These are phyloP conservation scores for Bellardia bayeri DNA, from an alignment of 2,888 invertebrate genomes.

Conservation along the genomic window DNA sequence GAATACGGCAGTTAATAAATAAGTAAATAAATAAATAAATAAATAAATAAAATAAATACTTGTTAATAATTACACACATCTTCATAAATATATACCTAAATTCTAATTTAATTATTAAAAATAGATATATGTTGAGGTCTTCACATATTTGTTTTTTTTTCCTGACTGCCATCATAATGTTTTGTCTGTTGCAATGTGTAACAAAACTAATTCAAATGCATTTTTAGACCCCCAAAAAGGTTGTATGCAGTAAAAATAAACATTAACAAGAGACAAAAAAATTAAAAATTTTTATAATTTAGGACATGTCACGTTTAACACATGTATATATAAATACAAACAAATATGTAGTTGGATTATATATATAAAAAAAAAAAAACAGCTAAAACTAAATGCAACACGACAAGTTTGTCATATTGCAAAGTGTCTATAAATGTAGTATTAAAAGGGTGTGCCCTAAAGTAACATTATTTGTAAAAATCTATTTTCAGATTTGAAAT, in stretches of 20 bases:
- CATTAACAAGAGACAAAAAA: neutral
- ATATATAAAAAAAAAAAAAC: constrained; percentile 19
- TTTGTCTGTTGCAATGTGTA: constrained; percentile 29
- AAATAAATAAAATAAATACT: too few relatives aligned
- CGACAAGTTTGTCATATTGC: constrained; percentile 67
- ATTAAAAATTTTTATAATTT: constrained; percentile 51
- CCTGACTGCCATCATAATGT: neutral
- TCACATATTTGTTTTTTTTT: neutral
- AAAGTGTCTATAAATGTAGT: constrained; percentile 30
- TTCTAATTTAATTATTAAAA: too few relatives aligned
- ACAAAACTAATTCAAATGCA: constrained; percentile 49
- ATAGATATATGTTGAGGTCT: neutral
- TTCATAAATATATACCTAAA: too few relatives aligned
- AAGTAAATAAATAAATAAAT: too few relatives aligned
- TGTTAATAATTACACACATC: too few relatives aligned
- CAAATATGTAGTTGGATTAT: constrained; percentile 28
- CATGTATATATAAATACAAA: constrained; percentile 53
- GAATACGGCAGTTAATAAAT: too few relatives aligned
- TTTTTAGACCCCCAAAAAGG: constrained; percentile 57
- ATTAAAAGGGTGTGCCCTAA: constrained; percentile 24
- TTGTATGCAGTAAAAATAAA: constrained; percentile 49
- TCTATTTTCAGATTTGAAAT: neutral
- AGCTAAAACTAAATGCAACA: constrained; percentile 65
- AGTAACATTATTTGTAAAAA: neutral
- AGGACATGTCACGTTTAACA: constrained; percentile 66